Conservation (phyloP, 1,140 invertebrate species). For the Magallana ariakensis region DNA sequence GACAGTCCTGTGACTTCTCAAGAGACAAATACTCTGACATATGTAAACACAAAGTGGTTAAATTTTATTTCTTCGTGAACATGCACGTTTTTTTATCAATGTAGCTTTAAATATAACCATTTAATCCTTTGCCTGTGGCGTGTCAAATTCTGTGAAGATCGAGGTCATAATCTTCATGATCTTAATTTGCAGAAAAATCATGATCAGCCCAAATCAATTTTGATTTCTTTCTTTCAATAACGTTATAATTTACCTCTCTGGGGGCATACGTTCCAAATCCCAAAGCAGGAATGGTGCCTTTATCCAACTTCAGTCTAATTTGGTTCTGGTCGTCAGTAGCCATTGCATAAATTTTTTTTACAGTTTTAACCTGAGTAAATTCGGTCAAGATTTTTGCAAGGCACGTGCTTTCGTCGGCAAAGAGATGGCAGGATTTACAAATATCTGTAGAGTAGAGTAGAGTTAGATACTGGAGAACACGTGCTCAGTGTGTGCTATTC, state of each 20-base stretch:
- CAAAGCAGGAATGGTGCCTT: background rate
- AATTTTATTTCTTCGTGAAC: too few species aligned
- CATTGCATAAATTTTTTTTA: background rate
- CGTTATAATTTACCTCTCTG: background rate
- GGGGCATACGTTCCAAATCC: slow-evolving; percentile 29
- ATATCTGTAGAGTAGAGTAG: background rate
- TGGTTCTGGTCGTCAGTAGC: background rate
- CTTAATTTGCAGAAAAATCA: too few species aligned
- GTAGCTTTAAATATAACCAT: too few species aligned
- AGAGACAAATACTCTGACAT: too few species aligned
- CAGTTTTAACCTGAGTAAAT: background rate
- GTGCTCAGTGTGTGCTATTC: background rate
- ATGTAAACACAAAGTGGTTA: too few species aligned
- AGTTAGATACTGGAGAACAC: background rate
- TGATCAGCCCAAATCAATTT: too few species aligned
- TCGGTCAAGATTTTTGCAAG: background rate
- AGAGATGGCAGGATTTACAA: background rate
- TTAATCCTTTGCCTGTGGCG: too few species aligned
- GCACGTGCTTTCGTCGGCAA: background rate
- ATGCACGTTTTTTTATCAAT: too few species aligned
- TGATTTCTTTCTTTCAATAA: too few species aligned
- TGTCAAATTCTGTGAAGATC: too few species aligned
- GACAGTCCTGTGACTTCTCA: too few species aligned
- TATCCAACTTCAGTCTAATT: background rate
- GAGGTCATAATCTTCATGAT: too few species aligned